Evolutionary conservation across 2,888 invertebrate genomes (phyloP).

Genomic region (Erebia aethiops): DNA sequence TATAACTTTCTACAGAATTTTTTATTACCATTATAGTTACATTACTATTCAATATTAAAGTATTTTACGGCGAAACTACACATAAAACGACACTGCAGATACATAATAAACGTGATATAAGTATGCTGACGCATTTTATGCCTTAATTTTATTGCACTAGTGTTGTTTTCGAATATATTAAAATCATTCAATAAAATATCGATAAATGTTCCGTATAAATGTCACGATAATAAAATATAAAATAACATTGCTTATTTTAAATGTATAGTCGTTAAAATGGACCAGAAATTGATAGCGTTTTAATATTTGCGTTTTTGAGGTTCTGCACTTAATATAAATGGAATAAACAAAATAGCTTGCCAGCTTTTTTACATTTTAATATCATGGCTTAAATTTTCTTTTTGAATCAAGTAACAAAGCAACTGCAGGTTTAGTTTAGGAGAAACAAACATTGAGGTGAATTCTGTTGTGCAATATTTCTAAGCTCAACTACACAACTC

Average conservation of each 20-base stretch:
- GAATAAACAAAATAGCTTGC: no score
- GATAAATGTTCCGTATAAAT: conserved; percentile 31
- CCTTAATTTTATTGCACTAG: conserved; percentile 16
- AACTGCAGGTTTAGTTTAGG: no score
- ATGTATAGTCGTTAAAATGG: conserved; percentile 11
- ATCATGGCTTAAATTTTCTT: no score
- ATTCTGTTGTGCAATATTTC: no score
- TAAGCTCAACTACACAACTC: no score
- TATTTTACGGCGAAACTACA: conserved; percentile 13
- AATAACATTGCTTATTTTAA: conserved; percentile 30
- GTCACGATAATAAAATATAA: conserved; percentile 32
- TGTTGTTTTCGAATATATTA: conserved; percentile 15
- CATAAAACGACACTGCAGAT: conserved; percentile 14
- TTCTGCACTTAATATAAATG: not conserved
- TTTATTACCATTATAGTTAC: conserved; percentile 4
- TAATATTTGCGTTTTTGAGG: conserved; percentile 6
- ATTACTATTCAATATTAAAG: not conserved
- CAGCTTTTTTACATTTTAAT: no score
- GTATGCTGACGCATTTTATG: conserved; percentile 16
- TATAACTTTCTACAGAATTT: conserved; percentile 3
- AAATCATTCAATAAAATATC: conserved; percentile 21
- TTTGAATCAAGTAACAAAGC: no score
- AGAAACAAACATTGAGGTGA: no score
- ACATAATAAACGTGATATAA: conserved; percentile 11
- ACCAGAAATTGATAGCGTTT: conserved; percentile 1